Conservation (phyloP, 2,113 vertebrate genomes). For the Caranx ignobilis region DNA sequence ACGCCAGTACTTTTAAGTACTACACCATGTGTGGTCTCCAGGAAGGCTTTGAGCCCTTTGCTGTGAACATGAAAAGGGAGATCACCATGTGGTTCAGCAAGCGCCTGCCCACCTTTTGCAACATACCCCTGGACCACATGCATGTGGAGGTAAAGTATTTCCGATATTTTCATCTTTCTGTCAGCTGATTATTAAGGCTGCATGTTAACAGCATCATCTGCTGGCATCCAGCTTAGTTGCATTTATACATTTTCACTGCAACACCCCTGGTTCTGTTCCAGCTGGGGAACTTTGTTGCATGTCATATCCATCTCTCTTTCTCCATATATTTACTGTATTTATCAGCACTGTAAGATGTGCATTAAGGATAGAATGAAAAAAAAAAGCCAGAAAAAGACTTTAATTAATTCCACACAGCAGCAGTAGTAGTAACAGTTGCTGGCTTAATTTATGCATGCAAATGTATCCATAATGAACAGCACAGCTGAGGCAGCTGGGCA, state of each 20-base stretch:
- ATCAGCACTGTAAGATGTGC: neutral
- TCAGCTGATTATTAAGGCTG: neutral
- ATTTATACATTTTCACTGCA: neutral
- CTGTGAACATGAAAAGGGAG: conserved; percentile 97
- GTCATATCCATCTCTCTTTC: neutral
- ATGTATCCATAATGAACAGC: neutral
- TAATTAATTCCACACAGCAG: neutral
- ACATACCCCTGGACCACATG: conserved; percentile 89
- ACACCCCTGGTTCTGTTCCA: neutral
- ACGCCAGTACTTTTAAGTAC: conserved; percentile 96
- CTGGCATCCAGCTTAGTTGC: neutral
- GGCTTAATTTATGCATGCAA: neutral
- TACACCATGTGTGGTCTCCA: conserved; percentile 98
- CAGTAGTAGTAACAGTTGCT: neutral
- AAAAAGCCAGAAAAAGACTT: neutral
- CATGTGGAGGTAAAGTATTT: conserved; percentile 89
- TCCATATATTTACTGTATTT: neutral
- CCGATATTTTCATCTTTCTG: neutral
- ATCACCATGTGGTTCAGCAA: conserved; percentile 99
- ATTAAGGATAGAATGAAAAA: neutral
- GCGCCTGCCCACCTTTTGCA: conserved; percentile 96
- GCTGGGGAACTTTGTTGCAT: neutral
- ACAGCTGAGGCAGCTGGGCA: neutral
- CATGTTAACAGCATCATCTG: neutral
- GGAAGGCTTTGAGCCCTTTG: conserved; percentile 97